Conservation (phyloP, 2,113 vertebrate species). For the Otis tarda region DNA sequence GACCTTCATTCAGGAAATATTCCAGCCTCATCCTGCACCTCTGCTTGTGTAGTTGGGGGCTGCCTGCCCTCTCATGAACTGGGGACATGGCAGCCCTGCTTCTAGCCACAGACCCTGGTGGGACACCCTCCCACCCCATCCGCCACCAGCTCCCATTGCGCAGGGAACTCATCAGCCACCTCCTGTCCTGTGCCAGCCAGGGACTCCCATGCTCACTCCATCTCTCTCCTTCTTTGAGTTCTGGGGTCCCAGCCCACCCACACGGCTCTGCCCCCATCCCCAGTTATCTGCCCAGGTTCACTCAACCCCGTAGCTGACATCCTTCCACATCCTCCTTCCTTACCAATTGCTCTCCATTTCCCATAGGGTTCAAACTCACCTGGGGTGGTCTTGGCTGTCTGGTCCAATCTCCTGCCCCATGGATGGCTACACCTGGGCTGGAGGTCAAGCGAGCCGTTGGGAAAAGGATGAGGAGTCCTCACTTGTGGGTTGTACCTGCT, state of each 20-base stretch:
- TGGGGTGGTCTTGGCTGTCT: neutral
- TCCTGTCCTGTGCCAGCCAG: accelerated
- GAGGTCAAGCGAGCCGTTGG: neutral
- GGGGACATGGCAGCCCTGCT: neutral
- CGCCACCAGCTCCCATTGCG: neutral
- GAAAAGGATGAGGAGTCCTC: neutral
- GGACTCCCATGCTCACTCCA: neutral
- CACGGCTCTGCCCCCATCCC: neutral
- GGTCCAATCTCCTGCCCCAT: neutral
- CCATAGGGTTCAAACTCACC: neutral
- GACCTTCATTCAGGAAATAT: neutral
- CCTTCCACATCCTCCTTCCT: neutral
- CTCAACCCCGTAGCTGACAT: neutral
- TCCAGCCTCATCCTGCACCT: neutral
- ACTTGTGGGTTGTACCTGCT: too few species aligned
- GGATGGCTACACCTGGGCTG: neutral
- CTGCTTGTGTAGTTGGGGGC: neutral
- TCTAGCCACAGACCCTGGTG: neutral
- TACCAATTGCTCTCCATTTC: neutral
- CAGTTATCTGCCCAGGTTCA: neutral
- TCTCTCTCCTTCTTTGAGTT: neutral
- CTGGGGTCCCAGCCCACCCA: neutral
- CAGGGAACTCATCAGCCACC: neutral
- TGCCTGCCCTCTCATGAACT: neutral
- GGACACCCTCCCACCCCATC: neutral